Conservation (phyloP, 2,113 vertebrate genomes). For the Rana temporaria region DNA sequence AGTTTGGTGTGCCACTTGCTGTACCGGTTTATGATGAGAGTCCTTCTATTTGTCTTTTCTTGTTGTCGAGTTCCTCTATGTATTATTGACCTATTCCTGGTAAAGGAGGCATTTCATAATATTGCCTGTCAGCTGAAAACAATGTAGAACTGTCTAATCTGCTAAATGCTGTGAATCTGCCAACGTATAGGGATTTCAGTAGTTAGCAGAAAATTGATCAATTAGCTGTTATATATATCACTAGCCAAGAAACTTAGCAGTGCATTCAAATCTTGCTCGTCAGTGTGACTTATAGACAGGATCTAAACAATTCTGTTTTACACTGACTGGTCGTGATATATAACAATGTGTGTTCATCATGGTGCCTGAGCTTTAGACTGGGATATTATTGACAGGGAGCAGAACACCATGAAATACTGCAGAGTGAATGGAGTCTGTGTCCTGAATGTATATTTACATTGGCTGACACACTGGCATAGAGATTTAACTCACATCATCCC, state of each 20-base stretch:
- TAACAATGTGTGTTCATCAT: background rate
- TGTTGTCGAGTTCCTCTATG: background rate
- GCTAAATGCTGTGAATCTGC: too few relatives aligned
- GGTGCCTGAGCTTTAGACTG: background rate
- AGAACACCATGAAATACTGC: background rate
- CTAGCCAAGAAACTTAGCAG: background rate
- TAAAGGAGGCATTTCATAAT: background rate
- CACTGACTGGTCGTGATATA: background rate
- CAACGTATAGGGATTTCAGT: too few relatives aligned
- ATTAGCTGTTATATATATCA: background rate
- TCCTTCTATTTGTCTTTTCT: background rate
- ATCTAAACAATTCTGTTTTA: background rate
- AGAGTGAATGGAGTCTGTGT: too few relatives aligned
- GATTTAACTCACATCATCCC: background rate
- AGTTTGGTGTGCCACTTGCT: too few relatives aligned
- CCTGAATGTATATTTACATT: conserved; percentile 8
- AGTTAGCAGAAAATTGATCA: background rate
- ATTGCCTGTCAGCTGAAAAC: background rate
- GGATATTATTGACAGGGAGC: background rate
- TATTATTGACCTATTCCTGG: background rate
- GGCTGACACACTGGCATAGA: background rate
- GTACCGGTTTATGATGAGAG: too few relatives aligned
- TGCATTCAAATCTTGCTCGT: background rate
- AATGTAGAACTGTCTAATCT: too few relatives aligned
- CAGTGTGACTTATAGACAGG: background rate